Percentiles rank a stretch among this genome's conserved stretches.
Conservation (phyloP, 2,113 vertebrate species). For the Pteropus alecto region DNA sequence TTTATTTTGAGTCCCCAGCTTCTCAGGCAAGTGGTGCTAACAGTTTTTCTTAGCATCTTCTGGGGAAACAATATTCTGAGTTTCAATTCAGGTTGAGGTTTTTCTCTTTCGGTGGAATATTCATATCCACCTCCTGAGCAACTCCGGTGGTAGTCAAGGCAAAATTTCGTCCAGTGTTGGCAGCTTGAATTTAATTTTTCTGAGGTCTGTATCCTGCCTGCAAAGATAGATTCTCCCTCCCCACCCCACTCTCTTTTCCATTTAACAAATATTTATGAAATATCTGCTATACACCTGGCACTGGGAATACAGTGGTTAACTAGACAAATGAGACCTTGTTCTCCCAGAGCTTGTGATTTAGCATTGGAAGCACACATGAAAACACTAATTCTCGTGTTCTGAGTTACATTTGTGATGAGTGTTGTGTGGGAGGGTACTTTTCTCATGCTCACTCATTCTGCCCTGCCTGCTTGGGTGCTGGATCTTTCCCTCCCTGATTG, state of each 20-base stretch:
- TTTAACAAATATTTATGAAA: conserved; percentile 27
- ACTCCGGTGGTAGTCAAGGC: not conserved
- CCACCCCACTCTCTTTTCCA: not conserved
- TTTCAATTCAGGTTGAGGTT: not conserved
- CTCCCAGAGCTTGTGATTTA: not conserved
- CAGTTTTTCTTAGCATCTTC: not conserved
- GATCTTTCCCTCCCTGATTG: not conserved
- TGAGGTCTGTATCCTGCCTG: not conserved
- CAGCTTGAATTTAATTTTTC: not conserved
- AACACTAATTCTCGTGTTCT: not conserved
- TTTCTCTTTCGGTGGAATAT: not conserved
- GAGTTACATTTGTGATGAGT: not conserved
- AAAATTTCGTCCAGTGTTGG: not conserved
- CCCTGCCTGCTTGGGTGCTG: not conserved
- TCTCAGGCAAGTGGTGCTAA: not conserved
- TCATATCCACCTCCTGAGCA: not conserved
- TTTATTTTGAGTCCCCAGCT: not conserved
- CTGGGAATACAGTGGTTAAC: not conserved
- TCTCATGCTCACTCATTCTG: not conserved
- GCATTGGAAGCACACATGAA: not conserved
- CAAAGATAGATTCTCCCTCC: not conserved
- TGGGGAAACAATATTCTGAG: not conserved
- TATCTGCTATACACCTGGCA: not conserved
- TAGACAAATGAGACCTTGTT: not conserved
- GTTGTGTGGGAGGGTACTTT: not conserved